phyloP scores from a whole-genome alignment of 2,113 vertebrate genomes.

The Tonatia bakeri region DNA sequence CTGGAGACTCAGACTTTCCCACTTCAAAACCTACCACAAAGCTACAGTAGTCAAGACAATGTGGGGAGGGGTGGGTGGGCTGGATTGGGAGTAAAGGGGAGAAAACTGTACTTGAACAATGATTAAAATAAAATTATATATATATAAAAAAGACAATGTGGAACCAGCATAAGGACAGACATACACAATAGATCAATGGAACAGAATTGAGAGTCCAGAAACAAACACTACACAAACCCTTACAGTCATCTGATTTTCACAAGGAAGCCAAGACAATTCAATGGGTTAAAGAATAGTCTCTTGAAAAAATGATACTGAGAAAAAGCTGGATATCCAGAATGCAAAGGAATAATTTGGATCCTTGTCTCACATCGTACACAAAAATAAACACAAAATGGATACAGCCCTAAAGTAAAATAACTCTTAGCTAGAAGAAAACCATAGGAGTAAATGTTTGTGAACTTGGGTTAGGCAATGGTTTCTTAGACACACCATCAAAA shows the following conservation, averaged over 20 bases:
- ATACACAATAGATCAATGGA: not conserved
- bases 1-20: not conserved
- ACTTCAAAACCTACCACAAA: not conserved
- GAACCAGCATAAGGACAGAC: not conserved
- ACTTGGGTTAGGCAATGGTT: not conserved
- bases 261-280: not conserved
- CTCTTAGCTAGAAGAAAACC: not conserved
- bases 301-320: not conserved
- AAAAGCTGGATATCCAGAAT: not conserved
- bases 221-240: not conserved
- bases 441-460: not conserved
- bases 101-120: too few relatives aligned
- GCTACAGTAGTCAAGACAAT: not conserved
- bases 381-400: not conserved
- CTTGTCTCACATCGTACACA: not conserved
- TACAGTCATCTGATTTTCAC: not conserved
- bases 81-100: too few relatives aligned
- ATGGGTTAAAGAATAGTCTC: not conserved
- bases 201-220: not conserved
- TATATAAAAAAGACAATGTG: not conserved
- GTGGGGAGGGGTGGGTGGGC: too few relatives aligned
- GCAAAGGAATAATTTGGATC: not conserved
- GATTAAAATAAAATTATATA: too few relatives aligned
- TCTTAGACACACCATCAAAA: not conserved
- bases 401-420: not conserved